Evolutionary conservation across 2,797 vertebrate genomes (phyloP).

Genomic region (Gymnopithys bicolor): DNA sequence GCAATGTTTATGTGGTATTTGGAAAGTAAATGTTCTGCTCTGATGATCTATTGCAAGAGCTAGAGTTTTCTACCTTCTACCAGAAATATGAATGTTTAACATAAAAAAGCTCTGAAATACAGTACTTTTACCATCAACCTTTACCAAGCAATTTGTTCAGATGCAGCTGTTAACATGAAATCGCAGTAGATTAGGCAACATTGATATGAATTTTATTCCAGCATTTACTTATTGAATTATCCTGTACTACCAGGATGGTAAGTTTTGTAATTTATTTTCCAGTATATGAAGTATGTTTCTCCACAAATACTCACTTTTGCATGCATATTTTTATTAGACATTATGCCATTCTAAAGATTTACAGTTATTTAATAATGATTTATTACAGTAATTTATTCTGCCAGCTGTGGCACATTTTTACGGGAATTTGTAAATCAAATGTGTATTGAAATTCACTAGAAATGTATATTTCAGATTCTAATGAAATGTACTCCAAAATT

Average conservation of each 20-base stretch:
- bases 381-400: conserved; percentile 77
- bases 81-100: conserved; percentile 48
- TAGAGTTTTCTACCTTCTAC: not conserved
- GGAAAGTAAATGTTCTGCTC: conserved; percentile 50
- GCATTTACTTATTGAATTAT: conserved; percentile 74
- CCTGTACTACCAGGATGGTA: conserved; percentile 59
- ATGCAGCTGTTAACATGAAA: conserved; percentile 62
- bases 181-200: conserved; percentile 62
- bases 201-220: conserved; percentile 77
- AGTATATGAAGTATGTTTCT: conserved; percentile 58
- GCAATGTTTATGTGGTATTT: not conserved
- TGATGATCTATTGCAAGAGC: conserved; percentile 60
- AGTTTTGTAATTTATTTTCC: conserved; percentile 76
- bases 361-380: conserved; percentile 82
- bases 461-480: conserved; percentile 74
- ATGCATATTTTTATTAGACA: conserved; percentile 69
- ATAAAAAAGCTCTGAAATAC: conserved; percentile 52
- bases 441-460: conserved; percentile 74
- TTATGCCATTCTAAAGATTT: conserved; percentile 79
- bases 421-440: conserved; percentile 78
- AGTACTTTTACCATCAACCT: conserved; percentile 33
- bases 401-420: conserved; percentile 76
- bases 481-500: conserved; percentile 68
- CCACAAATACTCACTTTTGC: conserved; percentile 63
- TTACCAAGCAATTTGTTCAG: conserved; percentile 60